Evolutionary conservation across 2,888 invertebrate genomes (phyloP), one percentile per base, ranked within the genome.

Genomic region (Leptinotarsa juncta): DNA sequence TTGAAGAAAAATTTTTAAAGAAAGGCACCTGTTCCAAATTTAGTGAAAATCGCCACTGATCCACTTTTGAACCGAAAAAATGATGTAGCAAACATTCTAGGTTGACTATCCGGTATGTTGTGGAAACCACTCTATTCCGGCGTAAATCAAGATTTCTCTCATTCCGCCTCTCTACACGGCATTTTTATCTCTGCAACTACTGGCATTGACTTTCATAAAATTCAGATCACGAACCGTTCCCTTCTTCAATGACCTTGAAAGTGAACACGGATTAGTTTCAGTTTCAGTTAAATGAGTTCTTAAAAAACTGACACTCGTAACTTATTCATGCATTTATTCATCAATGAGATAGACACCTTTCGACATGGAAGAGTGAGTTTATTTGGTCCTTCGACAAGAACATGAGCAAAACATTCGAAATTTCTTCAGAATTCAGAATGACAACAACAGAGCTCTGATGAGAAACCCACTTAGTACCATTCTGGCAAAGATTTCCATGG

Each of bases 131-230:
- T 26, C 62, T 42, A 62, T 32, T n/a, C 62, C 3, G n/a, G 4
- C 42, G 20, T 62, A 62, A 62, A 62, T 62, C 57, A 62, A 62
- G 62, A 62, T 62, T 62, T 62, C 62, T 62, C 62, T 62, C 32
- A 57, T 57, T 57, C 57, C 57, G 57, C 57, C 57, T 57, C 57
- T 57, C 57, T 14, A 4, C 23, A 57, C 14, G 3, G n/a, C 42
- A 62, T 62, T 62, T 42, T 62, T 62, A 32, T 62, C 62, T 62
- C 16, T n/a, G 62, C 62, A 32, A 42, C 26, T n/a, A 32, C 57
- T 67, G 67, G 60, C 72, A 67, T 66, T 72, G 72, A 72, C 72
- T 72, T 72, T 72, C 72, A 67, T 69, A 57, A 69, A 57, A 69
- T 69, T 69, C 69, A 69, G 69, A 57, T 49, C 57, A 57, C 57